These are phyloP conservation scores for Xestia xanthographa DNA, from an alignment of 2,888 invertebrate genomes.

Conservation along the genomic window DNA sequence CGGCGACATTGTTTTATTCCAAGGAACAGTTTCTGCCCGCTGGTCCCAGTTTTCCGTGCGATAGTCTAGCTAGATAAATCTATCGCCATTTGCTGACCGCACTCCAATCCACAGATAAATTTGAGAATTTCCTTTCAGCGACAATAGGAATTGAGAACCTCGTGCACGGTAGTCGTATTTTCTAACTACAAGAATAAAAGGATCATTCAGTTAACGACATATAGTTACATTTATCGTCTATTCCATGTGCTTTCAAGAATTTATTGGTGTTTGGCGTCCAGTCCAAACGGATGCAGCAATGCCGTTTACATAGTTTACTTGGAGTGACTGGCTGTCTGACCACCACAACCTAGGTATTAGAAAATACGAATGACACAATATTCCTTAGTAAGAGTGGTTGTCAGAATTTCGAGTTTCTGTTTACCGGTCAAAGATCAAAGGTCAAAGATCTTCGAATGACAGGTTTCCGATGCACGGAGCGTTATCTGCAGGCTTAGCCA, in stretches of 20 bases:
- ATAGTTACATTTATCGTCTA: no score
- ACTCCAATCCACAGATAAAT: slow-evolving; percentile 23
- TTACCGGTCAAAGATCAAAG: no score
- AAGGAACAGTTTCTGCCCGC: background rate
- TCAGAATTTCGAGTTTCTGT: background rate
- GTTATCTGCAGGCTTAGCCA: no score
- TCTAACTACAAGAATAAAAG: slow-evolving; percentile 6
- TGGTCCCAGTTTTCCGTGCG: slow-evolving; percentile 1
- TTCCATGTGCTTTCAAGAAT: background rate
- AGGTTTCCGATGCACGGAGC: background rate
- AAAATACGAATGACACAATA: background rate
- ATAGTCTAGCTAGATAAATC: slow-evolving; percentile 28
- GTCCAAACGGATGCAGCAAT: background rate
- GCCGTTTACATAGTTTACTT: no score
- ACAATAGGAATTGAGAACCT: slow-evolving; percentile 16
- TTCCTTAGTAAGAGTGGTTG: background rate
- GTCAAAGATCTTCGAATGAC: background rate
- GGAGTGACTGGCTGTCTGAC: background rate
- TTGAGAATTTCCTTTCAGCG: slow-evolving; percentile 10
- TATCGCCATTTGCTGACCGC: slow-evolving; percentile 22
- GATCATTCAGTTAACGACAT: background rate
- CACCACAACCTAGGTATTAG: background rate
- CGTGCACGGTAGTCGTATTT: background rate
- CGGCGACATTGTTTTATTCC: background rate
- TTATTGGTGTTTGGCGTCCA: background rate